A percentile compares a stretch with the other conserved stretches of the same genome.
phyloP scores from a whole-genome alignment of 2,113 vertebrate genomes.

The Rhea americana region DNA sequence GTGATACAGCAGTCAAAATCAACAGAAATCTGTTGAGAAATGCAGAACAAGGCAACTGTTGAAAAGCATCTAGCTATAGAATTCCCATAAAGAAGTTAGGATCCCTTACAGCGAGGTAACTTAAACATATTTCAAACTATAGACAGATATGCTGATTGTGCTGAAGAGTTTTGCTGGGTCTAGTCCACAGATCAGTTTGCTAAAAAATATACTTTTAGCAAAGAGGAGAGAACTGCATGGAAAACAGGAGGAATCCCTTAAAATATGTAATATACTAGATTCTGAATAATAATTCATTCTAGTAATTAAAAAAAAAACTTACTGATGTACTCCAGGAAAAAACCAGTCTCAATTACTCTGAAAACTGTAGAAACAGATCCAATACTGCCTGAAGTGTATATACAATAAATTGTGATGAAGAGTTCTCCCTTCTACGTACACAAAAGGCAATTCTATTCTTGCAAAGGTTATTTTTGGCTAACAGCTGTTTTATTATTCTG shows the following conservation, averaged over 20 bases:
- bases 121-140: neutral
- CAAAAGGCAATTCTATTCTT: neutral
- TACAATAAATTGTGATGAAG: neutral
- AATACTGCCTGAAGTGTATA: neutral
- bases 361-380: neutral
- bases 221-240: neutral
- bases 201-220: neutral
- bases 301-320: too few species aligned
- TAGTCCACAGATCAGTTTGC: neutral
- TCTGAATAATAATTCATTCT: neutral
- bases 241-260: neutral
- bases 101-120: neutral
- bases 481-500: neutral
- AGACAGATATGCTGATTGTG: neutral
- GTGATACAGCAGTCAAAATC: neutral
- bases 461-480: neutral
- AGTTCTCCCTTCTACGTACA: rapidly evolving
- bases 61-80: neutral
- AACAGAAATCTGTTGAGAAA: neutral
- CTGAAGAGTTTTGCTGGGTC: neutral
- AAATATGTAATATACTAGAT: neutral
- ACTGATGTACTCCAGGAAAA: neutral
- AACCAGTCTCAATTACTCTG: neutral
- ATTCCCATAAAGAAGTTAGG: neutral
- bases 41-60: neutral